Evolutionary conservation across 2,113 vertebrate species (phyloP).

Genomic region (Potamarius usumacintae): DNA sequence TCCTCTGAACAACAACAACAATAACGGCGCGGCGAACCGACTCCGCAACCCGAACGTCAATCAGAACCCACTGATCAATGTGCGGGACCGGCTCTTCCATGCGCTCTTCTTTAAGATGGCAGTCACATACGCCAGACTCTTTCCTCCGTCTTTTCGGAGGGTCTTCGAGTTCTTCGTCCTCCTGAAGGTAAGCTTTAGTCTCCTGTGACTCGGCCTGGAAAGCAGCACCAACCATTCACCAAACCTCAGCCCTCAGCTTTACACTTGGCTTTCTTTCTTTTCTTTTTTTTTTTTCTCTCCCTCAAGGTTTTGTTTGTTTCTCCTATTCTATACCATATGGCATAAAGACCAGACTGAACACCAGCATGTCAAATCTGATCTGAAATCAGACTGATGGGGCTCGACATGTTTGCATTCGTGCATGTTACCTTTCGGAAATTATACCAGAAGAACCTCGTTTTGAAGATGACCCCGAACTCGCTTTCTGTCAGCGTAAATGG

Average conservation of each 20-base stretch:
- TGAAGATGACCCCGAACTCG: neutral
- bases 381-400: too few relatives aligned
- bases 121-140: slow-evolving; percentile 96
- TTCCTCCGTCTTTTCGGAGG: slow-evolving; percentile 91
- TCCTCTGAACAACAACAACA: slow-evolving; percentile 78
- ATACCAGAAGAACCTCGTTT: too few relatives aligned
- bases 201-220: too few relatives aligned
- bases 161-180: slow-evolving; percentile 96
- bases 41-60: slow-evolving; percentile 88
- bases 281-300: too few relatives aligned
- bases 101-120: slow-evolving; percentile 99
- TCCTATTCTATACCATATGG: too few relatives aligned
- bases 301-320: too few relatives aligned
- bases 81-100: slow-evolving; percentile 94
- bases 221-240: too few relatives aligned
- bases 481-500: neutral
- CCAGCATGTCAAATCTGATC: neutral
- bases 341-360: too few relatives aligned
- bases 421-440: too few relatives aligned
- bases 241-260: too few relatives aligned
- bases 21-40: slow-evolving; percentile 78
- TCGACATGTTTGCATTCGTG: too few relatives aligned
- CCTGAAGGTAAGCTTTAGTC: slow-evolving; percentile 82
- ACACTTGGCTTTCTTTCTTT: too few relatives aligned
- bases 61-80: slow-evolving; percentile 96